These are phyloP conservation scores for Plumapathes pennacea DNA, from an alignment of 92 coral and sea anemone genomes.

Conservation along the genomic window DNA sequence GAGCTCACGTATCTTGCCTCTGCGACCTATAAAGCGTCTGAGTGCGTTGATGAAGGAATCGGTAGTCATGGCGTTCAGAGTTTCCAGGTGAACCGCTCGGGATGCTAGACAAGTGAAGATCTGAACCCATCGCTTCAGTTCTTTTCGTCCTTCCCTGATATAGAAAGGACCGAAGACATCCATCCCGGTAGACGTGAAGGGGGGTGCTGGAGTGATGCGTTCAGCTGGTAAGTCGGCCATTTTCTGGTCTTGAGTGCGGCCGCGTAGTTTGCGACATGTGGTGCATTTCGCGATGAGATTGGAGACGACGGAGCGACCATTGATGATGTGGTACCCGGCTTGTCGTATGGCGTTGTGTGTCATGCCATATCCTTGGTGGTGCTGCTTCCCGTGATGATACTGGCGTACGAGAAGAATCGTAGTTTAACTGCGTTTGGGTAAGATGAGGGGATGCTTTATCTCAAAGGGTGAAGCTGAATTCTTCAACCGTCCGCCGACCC, in stretches of 20 bases:
- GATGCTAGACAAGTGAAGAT: too few species aligned
- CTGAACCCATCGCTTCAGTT: too few species aligned
- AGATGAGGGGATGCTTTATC: conserved; percentile 46
- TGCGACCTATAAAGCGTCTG: too few species aligned
- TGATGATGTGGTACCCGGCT: conserved; percentile 34
- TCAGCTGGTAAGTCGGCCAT: conserved; percentile 26
- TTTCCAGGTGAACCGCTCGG: too few species aligned
- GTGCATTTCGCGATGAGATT: conserved; percentile 28
- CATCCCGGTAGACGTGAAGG: conserved; percentile 47
- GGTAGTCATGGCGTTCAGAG: too few species aligned
- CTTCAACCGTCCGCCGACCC: conserved; percentile 50
- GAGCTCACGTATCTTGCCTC: too few species aligned
- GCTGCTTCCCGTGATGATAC: conserved; percentile 36
- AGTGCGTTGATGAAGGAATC: too few species aligned
- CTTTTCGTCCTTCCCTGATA: too few species aligned
- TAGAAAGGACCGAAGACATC: conserved; percentile 44
- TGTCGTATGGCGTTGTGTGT: conserved; percentile 42
- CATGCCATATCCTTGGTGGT: too few species aligned
- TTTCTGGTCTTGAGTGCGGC: conserved; percentile 21
- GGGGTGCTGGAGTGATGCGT: conserved; percentile 26
- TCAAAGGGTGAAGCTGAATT: conserved; percentile 24
- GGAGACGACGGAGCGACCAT: conserved; percentile 42
- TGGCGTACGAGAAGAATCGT: conserved; percentile 31
- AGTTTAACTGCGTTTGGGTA: conserved; percentile 29
- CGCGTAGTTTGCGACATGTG: conserved; percentile 47